These are phyloP conservation scores for Glareola pratincola DNA, from an alignment of 2,113 vertebrate species.

Conservation along the genomic window DNA sequence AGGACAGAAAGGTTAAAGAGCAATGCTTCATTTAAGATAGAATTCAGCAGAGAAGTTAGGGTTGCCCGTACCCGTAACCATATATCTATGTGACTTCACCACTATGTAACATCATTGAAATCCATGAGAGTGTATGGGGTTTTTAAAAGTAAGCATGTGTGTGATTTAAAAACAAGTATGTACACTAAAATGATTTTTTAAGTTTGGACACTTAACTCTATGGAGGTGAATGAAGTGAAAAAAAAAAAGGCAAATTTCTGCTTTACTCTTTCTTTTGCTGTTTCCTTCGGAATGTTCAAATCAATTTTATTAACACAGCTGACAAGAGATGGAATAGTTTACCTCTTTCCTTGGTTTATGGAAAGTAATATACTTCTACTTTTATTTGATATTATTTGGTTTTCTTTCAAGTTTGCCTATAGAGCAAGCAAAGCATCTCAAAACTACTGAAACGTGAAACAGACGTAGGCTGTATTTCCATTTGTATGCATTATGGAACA, in stretches of 20 bases:
- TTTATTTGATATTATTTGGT: neutral
- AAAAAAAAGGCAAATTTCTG: neutral
- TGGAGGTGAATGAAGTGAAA: neutral
- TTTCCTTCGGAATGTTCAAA: neutral
- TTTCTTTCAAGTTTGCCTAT: neutral
- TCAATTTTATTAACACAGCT: neutral
- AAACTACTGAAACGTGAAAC: neutral
- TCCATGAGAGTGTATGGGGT: rapidly evolving
- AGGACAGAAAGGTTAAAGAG: neutral
- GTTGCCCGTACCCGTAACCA: rapidly evolving
- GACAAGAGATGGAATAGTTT: neutral
- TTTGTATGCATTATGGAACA: neutral
- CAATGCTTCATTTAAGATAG: neutral
- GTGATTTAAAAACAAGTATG: neutral
- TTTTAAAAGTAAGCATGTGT: neutral
- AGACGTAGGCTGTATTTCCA: neutral
- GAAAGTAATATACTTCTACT: neutral
- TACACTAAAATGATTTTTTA: neutral
- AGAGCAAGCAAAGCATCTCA: neutral
- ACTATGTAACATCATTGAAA: neutral
- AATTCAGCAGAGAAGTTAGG: neutral
- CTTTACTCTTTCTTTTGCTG: neutral
- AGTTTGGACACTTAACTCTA: neutral
- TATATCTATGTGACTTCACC: neutral
- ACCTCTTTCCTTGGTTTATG: neutral